These are phyloP conservation scores for Archilochus colubris DNA, from an alignment of 2,113 vertebrate genomes.

Conservation along the genomic window DNA sequence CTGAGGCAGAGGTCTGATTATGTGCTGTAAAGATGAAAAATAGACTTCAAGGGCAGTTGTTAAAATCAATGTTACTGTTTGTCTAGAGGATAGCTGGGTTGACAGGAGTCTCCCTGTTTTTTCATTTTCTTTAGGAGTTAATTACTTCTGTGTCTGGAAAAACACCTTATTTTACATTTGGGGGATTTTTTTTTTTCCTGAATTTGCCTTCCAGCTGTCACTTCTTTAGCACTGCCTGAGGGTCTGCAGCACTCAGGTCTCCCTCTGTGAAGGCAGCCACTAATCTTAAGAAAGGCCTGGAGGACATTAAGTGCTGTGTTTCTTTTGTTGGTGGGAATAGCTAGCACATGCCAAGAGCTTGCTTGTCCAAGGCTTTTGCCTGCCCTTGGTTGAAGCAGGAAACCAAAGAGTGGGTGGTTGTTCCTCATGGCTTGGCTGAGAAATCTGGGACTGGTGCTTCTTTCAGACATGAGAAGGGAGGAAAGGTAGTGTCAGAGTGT, in stretches of 20 bases:
- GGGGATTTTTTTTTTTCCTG: not conserved
- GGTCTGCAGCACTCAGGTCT: not conserved
- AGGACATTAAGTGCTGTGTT: not conserved
- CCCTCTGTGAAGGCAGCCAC: not conserved
- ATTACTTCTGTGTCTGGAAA: not conserved
- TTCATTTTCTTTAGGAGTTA: not conserved
- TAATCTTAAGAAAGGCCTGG: not conserved
- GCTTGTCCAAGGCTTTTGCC: not conserved
- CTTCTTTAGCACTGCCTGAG: not conserved
- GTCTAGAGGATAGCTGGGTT: not conserved
- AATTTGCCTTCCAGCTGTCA: not conserved
- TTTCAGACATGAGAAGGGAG: not conserved
- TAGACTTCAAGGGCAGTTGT: not conserved
- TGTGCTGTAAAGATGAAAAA: not conserved
- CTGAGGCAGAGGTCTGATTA: not conserved
- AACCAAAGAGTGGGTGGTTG: fast-evolving
- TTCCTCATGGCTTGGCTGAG: not conserved
- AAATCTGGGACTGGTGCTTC: not conserved
- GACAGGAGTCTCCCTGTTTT: not conserved
- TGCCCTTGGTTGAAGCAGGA: fast-evolving
- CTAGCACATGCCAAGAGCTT: not conserved
- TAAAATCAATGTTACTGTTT: not conserved
- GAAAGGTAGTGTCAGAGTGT: not conserved
- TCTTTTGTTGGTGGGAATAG: not conserved
- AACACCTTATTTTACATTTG: not conserved